Conservation (phyloP, 2,888 invertebrate genomes). For the Zonitis immaculata region DNA sequence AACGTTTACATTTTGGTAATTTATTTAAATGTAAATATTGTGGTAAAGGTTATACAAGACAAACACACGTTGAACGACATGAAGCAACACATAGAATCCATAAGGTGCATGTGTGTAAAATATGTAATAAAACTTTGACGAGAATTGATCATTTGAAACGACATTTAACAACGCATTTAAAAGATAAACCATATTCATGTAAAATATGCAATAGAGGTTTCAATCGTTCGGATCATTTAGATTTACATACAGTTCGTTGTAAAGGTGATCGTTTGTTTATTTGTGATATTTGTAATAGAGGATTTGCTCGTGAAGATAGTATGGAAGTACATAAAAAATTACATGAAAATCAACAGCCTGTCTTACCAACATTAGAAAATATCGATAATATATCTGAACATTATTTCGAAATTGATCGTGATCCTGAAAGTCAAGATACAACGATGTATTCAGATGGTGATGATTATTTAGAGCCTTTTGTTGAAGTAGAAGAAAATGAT, state of each 20-base stretch:
- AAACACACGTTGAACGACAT: conserved; percentile 45
- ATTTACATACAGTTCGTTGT: conserved; percentile 43
- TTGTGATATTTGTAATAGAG: conserved; percentile 50
- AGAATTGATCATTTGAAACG: conserved; percentile 46
- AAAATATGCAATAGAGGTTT: conserved; percentile 46
- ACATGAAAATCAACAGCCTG: conserved; percentile 41
- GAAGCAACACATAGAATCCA: conserved; percentile 42
- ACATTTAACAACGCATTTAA: conserved; percentile 46
- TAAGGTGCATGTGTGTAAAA: conserved; percentile 46
- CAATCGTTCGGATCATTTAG: conserved; percentile 45
- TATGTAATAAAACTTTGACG: conserved; percentile 46
- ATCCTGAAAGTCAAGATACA: conserved; percentile 26
- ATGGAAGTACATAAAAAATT: conserved; percentile 44
- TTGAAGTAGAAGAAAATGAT: conserved; percentile 35
- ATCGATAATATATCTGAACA: conserved; percentile 47
- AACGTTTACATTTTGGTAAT: conserved; percentile 41
- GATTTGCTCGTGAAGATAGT: conserved; percentile 46
- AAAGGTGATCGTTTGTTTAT: conserved; percentile 48
- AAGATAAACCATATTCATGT: conserved; percentile 46
- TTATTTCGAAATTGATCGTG: conserved; percentile 41
- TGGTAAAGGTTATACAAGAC: conserved; percentile 43
- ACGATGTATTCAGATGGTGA: conserved; percentile 25
- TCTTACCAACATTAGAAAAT: conserved; percentile 45
- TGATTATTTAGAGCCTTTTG: conserved; percentile 41
- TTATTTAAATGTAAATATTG: conserved; percentile 46